Base-by-base conservation (phyloP, 2,797 vertebrate species). In the Apogon talboti region DNA sequence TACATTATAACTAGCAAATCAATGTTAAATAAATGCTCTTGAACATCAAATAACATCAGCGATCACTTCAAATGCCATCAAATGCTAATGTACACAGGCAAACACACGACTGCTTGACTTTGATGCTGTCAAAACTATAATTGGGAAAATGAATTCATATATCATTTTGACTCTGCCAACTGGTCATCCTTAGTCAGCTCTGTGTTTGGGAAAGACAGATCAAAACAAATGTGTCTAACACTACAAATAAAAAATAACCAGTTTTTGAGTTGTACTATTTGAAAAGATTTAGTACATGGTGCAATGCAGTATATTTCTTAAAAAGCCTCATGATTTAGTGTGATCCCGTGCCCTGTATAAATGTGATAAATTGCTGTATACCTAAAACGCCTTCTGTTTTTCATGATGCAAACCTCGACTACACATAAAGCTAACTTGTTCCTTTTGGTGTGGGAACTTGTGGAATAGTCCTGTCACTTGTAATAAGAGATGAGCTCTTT, bases 401-500 rank as follows among this genome's bases (percentile, higher is more conserved):
- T 63, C 24, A 57, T 75, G 56, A 70, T 18, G 51, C 16, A 83
- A 71, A 76, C 67, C 55, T 62, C 55, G 70, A 19, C 66, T 63
- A 69, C 64, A 85, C 62, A 69, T 66, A 55, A 75, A 66, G 50
- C 19, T 62, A 64, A 55, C 50, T 48, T 12, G 0, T 28, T 63
- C 30, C 16, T 47, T 74, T 81, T 80, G 43, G 30, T 82, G 63
- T 79, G 70, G 76, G 37, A 50, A 58, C 49, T 45, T 38, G n/a
- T 52, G 46, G 54, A 75, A 55, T 60, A 37, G 40, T 66, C 41
- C 44, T 71, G 75, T 84, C 78, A 74, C 40, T 65, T 68, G 60
- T 68, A 61, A 74, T 78, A 66, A 41, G 54, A 68, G 67, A 72
- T 73, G 58, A 79, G 74, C 52, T 41, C 38, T 60, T 60, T 56